Evolutionary conservation across 2,888 invertebrate species (phyloP), one percentile per base, ranked within the genome.

Genomic region (Meta bourneti): DNA sequence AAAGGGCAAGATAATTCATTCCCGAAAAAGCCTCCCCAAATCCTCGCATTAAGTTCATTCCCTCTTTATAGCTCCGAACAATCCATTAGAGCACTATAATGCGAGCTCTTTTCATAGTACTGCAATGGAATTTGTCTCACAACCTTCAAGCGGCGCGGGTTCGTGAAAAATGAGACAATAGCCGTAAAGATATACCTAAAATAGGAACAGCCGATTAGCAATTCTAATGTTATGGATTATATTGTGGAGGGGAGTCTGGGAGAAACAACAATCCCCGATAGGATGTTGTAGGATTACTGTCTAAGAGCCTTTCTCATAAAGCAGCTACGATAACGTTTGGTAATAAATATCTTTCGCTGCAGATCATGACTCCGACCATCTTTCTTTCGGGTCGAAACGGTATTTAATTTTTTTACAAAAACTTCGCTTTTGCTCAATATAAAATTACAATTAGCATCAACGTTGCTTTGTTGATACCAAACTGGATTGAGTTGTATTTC

Each of bases 191-290:
- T 72, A 75, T 74, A 80, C 72, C 52, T 81, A 75, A 81, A 88
- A 88, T 80, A 54, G 13, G n/a, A n/a, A n/a, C 80, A 88, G 49
- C 69, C 75, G 81, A 88, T 88, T 88, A 88, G 88, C 81, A 88
- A 81, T 88, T 88, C 88, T 81, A 88, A 88, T 88, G 81, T 34
- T 75, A 51, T 81, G 88, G 88, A 88, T 88, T 88, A 82, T 75
- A 75, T 61, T 69, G 74, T 19, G 75, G 61, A n/a, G n/a, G n/a
- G n/a, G n/a, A n/a, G n/a, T n/a, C n/a, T n/a, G n/a, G n/a, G n/a
- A 16, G 61, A 5, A 61, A 61, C 61, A 61, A 77, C 13, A 72
- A 48, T 74, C 72, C 16, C 7, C n/a, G n/a, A 70, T 48, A 52
- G n/a, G 48, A 19, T 20, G n/a, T n/a, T n/a, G n/a, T n/a, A n/a